A percentile compares a stretch with the other conserved stretches of the same genome.
Evolutionary conservation across 1,140 invertebrate genomes (phyloP).

Genomic region (Sinella curviseta): DNA sequence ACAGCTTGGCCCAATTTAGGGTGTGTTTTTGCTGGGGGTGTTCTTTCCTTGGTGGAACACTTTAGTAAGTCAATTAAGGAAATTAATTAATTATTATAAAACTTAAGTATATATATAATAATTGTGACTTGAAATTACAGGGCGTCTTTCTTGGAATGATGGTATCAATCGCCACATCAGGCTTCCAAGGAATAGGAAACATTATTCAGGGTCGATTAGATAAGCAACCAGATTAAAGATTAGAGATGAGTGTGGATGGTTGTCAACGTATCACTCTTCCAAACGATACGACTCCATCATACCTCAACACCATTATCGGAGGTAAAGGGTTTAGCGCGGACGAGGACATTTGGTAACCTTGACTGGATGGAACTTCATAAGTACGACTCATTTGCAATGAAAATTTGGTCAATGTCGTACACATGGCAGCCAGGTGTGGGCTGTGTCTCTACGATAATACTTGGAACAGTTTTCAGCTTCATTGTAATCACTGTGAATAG

Average conservation of each 20-base stretch:
- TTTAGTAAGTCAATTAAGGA: too few relatives aligned
- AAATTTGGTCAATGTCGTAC: slow-evolving; percentile 28
- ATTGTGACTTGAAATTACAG: too few relatives aligned
- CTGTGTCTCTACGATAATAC: not conserved
- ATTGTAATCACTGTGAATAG: not conserved
- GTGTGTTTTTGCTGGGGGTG: slow-evolving; percentile 82
- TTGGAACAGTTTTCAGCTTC: slow-evolving; percentile 20
- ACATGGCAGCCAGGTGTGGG: slow-evolving; percentile 35
- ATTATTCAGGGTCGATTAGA: slow-evolving; percentile 28
- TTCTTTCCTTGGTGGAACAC: slow-evolving; percentile 77
- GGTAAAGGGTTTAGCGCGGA: not conserved
- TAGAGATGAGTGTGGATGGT: not conserved
- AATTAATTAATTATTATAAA: too few relatives aligned
- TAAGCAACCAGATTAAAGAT: not conserved
- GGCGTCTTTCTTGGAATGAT: not conserved
- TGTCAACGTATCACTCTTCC: not conserved
- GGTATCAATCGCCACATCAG: not conserved
- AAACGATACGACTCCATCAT: not conserved
- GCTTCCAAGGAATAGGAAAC: slow-evolving; percentile 35
- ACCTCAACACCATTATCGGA: not conserved
- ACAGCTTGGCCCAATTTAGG: slow-evolving; percentile 52
- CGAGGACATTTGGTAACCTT: not conserved
- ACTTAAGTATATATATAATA: too few relatives aligned
- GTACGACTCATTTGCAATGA: not conserved
- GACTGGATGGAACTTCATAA: slow-evolving; percentile 29